phyloP scores from a whole-genome alignment of 2,888 invertebrate species.

The Perithous albicinctus region DNA sequence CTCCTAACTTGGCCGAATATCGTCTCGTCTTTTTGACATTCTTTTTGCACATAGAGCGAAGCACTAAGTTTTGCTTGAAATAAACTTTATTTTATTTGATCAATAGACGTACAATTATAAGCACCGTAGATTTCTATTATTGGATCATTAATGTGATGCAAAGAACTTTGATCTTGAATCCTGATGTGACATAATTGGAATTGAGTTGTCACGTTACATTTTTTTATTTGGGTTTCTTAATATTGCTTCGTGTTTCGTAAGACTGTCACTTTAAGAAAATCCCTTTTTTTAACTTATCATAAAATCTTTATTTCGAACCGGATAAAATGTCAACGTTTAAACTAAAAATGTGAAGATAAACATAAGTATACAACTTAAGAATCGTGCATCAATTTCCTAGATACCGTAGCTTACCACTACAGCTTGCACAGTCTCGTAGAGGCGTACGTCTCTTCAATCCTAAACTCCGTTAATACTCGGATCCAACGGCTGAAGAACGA shows the following conservation, averaged over 20 bases:
- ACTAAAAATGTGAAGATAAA: too few relatives aligned
- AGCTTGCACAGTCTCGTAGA: conserved; percentile 31
- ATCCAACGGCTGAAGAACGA: conserved; percentile 41
- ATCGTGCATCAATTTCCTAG: conserved; percentile 38
- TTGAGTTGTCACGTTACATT: too few relatives aligned
- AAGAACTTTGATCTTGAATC: too few relatives aligned
- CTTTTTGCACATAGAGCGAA: neutral
- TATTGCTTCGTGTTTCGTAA: too few relatives aligned
- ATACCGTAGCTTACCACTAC: conserved; percentile 6
- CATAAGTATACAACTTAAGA: neutral
- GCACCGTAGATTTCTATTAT: neutral
- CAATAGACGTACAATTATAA: neutral
- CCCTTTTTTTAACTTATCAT: too few relatives aligned
- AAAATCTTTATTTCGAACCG: too few relatives aligned
- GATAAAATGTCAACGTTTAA: too few relatives aligned
- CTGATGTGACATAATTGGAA: too few relatives aligned
- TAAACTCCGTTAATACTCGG: conserved; percentile 59
- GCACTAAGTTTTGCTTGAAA: neutral
- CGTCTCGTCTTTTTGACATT: neutral
- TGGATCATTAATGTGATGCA: too few relatives aligned
- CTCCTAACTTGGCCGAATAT: neutral
- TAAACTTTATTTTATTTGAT: neutral
- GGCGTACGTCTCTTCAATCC: conserved; percentile 57
- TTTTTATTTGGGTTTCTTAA: too few relatives aligned
- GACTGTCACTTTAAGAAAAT: too few relatives aligned